Percentiles rank a stretch among this genome's conserved stretches.
phyloP scores from a whole-genome alignment of 2,113 vertebrate genomes.

The Procapra przewalskii region DNA sequence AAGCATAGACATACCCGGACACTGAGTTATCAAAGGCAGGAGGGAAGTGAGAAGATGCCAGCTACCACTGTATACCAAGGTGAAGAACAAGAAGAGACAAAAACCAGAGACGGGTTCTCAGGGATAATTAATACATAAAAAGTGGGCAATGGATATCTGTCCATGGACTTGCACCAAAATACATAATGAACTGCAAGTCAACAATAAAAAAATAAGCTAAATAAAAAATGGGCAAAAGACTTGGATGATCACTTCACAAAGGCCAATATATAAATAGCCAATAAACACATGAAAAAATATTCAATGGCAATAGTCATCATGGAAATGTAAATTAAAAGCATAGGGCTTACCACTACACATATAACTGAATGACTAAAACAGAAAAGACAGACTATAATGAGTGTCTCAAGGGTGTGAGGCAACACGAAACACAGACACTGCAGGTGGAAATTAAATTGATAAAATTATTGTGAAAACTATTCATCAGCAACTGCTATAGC shows the following conservation, averaged over 20 bases:
- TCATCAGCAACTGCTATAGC: no score
- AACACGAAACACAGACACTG: no score
- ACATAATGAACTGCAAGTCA: not conserved
- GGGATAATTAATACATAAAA: not conserved
- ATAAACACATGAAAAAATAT: not conserved
- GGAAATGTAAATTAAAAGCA: not conserved
- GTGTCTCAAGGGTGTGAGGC: not conserved
- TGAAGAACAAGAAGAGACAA: not conserved
- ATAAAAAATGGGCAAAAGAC: not conserved
- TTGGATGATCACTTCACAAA: not conserved
- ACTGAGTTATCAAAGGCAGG: not conserved
- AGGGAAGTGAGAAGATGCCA: not conserved
- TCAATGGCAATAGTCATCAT: not conserved
- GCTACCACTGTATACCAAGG: fast-evolving
- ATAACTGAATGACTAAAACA: not conserved
- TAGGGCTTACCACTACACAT: fast-evolving
- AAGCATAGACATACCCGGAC: no score
- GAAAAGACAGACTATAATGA: not conserved
- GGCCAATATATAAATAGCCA: not conserved
- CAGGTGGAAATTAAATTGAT: not conserved
- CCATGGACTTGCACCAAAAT: not conserved
- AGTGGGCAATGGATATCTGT: not conserved
- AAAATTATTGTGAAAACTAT: not conserved
- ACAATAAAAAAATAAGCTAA: not conserved
- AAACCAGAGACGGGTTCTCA: not conserved